Conservation (phyloP, 2,113 vertebrate genomes). For the Hyperopisus bebe region DNA sequence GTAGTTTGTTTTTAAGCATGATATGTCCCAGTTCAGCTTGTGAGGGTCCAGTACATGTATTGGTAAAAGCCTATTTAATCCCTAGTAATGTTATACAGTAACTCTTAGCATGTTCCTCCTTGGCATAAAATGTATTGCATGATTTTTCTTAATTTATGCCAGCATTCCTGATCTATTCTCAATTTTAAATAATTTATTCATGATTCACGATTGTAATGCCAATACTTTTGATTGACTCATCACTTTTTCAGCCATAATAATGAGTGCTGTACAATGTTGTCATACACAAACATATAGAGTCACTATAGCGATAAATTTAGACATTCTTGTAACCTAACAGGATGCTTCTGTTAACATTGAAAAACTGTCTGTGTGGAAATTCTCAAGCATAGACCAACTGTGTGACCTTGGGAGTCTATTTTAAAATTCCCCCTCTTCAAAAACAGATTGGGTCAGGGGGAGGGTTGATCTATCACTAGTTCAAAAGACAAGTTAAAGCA, state of each 20-base stretch:
- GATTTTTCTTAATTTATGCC: neutral
- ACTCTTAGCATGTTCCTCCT: neutral
- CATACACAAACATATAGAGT: neutral
- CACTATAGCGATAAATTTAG: neutral
- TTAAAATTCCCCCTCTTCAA: neutral
- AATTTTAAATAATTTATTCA: neutral
- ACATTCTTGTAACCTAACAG: neutral
- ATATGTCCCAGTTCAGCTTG: neutral
- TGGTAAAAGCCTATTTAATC: neutral
- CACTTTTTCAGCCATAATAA: neutral
- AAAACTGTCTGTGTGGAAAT: neutral
- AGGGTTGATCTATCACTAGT: neutral
- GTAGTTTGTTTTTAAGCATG: neutral
- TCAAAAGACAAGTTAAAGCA: neutral
- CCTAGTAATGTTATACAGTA: neutral
- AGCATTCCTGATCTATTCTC: neutral
- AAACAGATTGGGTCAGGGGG: neutral
- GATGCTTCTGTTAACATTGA: neutral
- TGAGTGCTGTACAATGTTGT: neutral
- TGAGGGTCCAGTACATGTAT: neutral
- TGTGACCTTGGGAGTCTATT: slow-evolving; percentile 1
- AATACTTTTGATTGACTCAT: neutral
- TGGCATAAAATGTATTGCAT: neutral
- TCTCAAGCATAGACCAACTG: neutral
- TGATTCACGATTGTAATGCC: neutral